These are phyloP conservation scores for Ibycter americanus DNA, from an alignment of 2,797 vertebrate species.

Conservation along the genomic window DNA sequence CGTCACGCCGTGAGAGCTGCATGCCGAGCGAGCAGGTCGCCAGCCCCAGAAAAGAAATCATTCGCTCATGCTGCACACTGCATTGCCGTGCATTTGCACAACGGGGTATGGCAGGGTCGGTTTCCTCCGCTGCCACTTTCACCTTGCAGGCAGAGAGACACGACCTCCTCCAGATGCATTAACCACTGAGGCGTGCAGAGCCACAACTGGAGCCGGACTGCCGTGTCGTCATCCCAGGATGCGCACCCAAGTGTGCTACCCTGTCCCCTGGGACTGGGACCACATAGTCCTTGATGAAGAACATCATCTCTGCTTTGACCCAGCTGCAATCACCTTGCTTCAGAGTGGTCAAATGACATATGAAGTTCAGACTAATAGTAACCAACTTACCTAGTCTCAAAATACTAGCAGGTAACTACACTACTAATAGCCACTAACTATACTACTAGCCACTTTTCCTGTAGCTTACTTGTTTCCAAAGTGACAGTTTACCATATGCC, in stretches of 20 bases:
- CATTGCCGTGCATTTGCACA: neutral
- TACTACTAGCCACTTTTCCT: neutral
- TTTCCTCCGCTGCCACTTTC: neutral
- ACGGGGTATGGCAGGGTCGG: too few species aligned
- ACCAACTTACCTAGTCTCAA: accelerated
- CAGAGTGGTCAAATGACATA: neutral
- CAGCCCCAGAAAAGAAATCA: neutral
- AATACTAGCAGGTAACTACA: accelerated
- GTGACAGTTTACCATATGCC: accelerated
- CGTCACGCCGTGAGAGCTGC: neutral
- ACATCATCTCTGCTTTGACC: neutral
- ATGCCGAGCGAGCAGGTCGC: neutral
- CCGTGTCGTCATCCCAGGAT: neutral
- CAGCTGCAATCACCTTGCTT: neutral
- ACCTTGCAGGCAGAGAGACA: neutral
- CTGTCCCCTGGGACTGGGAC: neutral
- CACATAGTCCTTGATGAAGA: too few species aligned
- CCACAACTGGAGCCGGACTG: neutral
- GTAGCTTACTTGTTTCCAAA: accelerated
- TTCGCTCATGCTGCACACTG: neutral
- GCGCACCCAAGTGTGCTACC: neutral
- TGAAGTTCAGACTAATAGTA: neutral
- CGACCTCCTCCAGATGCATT: neutral
- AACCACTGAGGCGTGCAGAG: neutral
- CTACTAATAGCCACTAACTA: too few species aligned